phyloP scores from a whole-genome alignment of 2,113 vertebrate genomes.

The Sminthopsis crassicaudata region DNA sequence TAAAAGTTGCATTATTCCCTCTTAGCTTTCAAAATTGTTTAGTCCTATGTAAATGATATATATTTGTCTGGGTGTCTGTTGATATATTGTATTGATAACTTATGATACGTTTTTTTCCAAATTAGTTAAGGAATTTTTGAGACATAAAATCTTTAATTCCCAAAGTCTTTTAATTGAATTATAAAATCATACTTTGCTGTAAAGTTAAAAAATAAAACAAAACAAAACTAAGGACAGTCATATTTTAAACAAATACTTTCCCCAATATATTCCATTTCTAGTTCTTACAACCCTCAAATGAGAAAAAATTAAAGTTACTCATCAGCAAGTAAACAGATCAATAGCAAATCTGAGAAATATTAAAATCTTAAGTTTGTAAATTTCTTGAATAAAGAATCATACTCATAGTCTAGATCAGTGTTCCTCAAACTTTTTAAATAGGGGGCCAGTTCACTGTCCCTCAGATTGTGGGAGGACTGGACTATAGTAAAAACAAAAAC shows the following conservation, averaged over 20 bases:
- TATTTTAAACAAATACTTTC: neutral
- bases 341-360: conserved; percentile 10
- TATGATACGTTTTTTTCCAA: conserved; percentile 4
- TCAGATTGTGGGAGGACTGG: too few relatives aligned
- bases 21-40: neutral
- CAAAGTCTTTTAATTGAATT: neutral
- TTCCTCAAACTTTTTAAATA: too few relatives aligned
- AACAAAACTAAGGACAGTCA: neutral
- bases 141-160: conserved; percentile 20
- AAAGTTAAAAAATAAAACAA: neutral
- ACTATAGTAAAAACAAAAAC: too few relatives aligned
- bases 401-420: neutral
- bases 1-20: neutral
- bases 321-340: neutral
- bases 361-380: neutral
- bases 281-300: neutral
- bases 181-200: neutral
- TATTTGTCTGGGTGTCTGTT: neutral
- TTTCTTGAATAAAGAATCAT: neutral
- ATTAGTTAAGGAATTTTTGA: neutral
- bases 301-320: neutral
- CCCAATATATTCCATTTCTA: neutral
- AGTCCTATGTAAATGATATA: neutral
- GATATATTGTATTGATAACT: neutral
- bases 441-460: too few relatives aligned